Conservation (phyloP, 2,797 vertebrate genomes). For the Alectoris magna region DNA sequence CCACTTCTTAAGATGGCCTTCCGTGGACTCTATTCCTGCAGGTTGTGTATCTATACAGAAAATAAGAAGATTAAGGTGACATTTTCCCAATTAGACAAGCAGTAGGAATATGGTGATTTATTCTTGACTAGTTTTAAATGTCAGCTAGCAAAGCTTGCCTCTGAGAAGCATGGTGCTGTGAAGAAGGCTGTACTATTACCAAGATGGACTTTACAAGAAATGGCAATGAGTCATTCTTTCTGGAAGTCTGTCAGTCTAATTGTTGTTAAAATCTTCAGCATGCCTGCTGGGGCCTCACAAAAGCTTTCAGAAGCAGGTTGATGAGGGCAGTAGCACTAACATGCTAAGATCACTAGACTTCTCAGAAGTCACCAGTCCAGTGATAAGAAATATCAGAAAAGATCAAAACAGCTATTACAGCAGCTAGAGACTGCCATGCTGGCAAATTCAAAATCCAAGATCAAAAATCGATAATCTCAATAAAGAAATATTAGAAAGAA, state of each 20-base stretch:
- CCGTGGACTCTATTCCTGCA: conserved; percentile 3
- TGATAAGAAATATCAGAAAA: not conserved
- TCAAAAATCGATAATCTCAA: not conserved
- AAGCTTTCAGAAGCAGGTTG: not conserved
- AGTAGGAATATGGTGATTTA: not conserved
- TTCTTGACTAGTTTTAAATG: not conserved
- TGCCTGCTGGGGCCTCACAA: not conserved
- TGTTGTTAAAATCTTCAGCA: not conserved
- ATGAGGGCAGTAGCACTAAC: not conserved
- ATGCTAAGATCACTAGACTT: not conserved
- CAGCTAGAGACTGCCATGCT: not conserved
- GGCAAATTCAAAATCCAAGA: not conserved
- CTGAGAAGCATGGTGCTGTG: not conserved
- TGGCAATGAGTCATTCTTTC: not conserved
- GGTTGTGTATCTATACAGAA: conserved; percentile 41
- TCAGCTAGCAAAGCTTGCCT: not conserved
- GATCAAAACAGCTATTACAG: not conserved
- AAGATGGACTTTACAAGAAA: not conserved
- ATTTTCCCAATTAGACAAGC: not conserved
- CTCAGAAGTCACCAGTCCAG: not conserved
- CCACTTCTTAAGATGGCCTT: conserved; percentile 30
- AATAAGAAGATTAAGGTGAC: not conserved
- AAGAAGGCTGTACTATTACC: not conserved
- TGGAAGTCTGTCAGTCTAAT: not conserved
- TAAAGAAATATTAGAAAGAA: not conserved